Evolutionary conservation across 2,113 vertebrate species (phyloP).

Genomic region (Illadopsis cleaveri): DNA sequence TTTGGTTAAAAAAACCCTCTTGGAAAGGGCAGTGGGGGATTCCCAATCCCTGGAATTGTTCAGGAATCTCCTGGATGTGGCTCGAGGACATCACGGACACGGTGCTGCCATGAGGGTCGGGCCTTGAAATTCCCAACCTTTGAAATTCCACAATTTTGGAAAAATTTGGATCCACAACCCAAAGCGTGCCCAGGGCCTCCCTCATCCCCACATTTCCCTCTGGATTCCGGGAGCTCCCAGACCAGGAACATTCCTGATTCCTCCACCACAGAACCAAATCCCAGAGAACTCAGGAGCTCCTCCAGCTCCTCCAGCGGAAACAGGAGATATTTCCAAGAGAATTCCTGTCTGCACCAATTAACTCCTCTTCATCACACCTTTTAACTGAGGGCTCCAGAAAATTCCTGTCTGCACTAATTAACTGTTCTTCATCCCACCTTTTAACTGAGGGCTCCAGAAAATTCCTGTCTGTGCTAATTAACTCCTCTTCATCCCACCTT

Average conservation of each 20-base stretch:
- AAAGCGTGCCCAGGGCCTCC: rapidly evolving
- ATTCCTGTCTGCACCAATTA: neutral
- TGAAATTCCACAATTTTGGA: rapidly evolving
- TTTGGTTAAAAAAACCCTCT: no score
- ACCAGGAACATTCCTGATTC: rapidly evolving
- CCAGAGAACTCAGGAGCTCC: neutral
- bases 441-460: no score
- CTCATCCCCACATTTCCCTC: rapidly evolving
- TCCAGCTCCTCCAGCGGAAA: neutral
- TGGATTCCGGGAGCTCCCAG: neutral
- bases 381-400: no score
- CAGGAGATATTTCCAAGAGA: neutral
- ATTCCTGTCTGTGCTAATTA: no score
- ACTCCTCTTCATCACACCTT: neutral
- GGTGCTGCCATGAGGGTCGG: no score
- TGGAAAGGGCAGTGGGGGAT: no score
- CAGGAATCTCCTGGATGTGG: rapidly evolving
- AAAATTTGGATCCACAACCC: no score
- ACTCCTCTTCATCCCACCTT: no score
- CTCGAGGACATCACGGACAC: rapidly evolving
- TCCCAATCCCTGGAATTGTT: neutral
- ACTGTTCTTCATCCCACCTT: no score
- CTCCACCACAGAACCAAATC: rapidly evolving
- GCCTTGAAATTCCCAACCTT: no score
- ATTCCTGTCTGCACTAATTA: no score